phyloP scores from a whole-genome alignment of 2,888 invertebrate genomes.

The Eristalinus aeneus region DNA sequence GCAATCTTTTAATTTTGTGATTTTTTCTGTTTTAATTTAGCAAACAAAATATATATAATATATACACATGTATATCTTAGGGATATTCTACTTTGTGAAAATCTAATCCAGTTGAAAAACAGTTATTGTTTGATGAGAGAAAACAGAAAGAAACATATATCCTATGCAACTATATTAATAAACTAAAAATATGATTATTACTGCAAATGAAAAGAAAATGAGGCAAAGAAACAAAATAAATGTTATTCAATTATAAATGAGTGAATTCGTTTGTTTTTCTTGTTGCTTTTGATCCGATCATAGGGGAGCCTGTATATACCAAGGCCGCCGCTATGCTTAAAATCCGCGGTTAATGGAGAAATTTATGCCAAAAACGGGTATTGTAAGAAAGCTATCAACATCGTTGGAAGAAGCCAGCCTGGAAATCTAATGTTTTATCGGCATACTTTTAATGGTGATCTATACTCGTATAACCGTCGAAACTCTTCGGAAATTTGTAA shows the following conservation, averaged over 20 bases:
- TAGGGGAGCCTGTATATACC: too few relatives aligned
- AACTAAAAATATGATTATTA: slow-evolving; percentile 41
- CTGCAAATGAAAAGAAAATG: slow-evolving; percentile 18
- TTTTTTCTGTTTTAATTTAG: slow-evolving; percentile 27
- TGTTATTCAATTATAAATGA: slow-evolving; percentile 55
- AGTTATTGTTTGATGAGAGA: slow-evolving; percentile 14
- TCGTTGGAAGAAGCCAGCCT: too few relatives aligned
- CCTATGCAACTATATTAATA: slow-evolving; percentile 57
- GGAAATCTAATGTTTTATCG: too few relatives aligned
- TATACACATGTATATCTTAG: slow-evolving; percentile 2
- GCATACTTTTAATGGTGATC: too few relatives aligned
- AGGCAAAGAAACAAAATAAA: slow-evolving; percentile 44
- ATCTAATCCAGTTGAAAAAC: slow-evolving; percentile 37
- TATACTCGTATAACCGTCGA: too few relatives aligned
- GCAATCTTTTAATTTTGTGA: slow-evolving; percentile 10
- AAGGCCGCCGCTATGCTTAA: too few relatives aligned
- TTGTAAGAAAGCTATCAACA: too few relatives aligned
- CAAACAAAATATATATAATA: not conserved
- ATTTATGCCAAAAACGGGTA: too few relatives aligned
- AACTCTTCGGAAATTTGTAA: too few relatives aligned
- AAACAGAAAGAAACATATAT: slow-evolving; percentile 39
- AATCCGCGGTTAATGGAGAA: too few relatives aligned
- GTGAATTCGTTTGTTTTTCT: not conserved
- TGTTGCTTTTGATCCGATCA: too few relatives aligned
- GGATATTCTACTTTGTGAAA: not conserved